phyloP scores from a whole-genome alignment of 2,113 vertebrate genomes.

The Antigone vipio region DNA sequence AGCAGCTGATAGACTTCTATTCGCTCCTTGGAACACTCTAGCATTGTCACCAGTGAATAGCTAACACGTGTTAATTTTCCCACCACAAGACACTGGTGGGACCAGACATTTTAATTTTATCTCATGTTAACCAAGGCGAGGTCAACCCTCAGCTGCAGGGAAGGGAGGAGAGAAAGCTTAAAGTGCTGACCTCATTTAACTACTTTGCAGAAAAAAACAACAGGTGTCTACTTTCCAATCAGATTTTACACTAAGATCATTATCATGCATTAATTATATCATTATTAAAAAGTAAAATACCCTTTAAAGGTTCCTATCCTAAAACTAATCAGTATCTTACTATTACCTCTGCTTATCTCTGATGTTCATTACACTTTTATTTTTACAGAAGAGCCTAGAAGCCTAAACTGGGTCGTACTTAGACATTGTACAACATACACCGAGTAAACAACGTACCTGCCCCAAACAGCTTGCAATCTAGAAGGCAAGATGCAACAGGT shows the following conservation, averaged over 20 bases:
- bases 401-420: background rate
- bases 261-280: constrained; percentile 26
- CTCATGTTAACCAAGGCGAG: constrained; percentile 10
- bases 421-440: background rate
- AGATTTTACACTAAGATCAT: constrained; percentile 39
- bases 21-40: background rate
- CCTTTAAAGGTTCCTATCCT: background rate
- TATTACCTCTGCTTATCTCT: constrained; percentile 25
- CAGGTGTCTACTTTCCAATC: constrained; percentile 50
- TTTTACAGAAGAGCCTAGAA: background rate
- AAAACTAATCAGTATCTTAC: background rate
- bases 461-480: constrained; percentile 25
- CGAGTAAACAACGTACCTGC: background rate
- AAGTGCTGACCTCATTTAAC: constrained; percentile 52
- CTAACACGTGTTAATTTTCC: background rate
- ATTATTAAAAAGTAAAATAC: constrained; percentile 41
- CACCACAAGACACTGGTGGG: background rate
- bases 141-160: constrained; percentile 22
- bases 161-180: constrained; percentile 37
- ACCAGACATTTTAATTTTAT: constrained; percentile 13
- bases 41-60: background rate
- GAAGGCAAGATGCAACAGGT: constrained; percentile 57
- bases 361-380: background rate
- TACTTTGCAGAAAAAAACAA: constrained; percentile 31
- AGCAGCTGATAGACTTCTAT: background rate